Percentiles rank a stretch among this genome's conserved stretches.
phyloP scores from a whole-genome alignment of 1,140 invertebrate species.

The Anoplophora glabripennis region DNA sequence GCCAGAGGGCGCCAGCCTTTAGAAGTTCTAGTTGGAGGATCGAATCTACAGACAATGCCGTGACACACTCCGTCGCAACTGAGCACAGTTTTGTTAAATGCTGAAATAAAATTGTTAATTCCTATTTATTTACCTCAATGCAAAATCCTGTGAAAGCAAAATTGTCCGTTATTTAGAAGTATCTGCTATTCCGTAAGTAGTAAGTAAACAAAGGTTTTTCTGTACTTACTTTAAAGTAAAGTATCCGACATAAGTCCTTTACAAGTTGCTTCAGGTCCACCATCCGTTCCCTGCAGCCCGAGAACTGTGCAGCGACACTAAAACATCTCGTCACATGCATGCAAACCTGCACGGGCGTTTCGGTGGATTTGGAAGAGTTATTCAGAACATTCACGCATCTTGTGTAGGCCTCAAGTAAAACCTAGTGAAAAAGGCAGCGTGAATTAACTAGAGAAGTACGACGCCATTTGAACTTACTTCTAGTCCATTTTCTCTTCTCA shows the following conservation, averaged over 20 bases:
- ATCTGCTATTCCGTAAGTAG: background rate
- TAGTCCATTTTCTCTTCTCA: slow-evolving; percentile 89
- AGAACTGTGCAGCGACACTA: slow-evolving; percentile 91
- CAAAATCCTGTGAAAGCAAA: no score
- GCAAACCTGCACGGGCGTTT: slow-evolving; percentile 90
- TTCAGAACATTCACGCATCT: slow-evolving; percentile 88
- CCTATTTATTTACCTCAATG: background rate
- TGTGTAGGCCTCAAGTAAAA: slow-evolving; percentile 82
- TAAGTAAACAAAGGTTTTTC: background rate
- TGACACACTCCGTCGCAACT: slow-evolving; percentile 82
- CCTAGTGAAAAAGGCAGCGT: slow-evolving; percentile 49
- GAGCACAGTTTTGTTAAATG: slow-evolving; percentile 76
- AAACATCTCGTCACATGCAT: slow-evolving; percentile 89
- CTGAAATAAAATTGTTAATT: slow-evolving; percentile 49
- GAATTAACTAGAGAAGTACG: background rate
- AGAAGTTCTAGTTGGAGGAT: slow-evolving; percentile 86
- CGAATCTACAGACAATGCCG: slow-evolving; percentile 75
- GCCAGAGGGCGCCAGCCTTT: slow-evolving; percentile 91
- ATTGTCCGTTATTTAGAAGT: no score
- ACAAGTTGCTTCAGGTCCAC: slow-evolving; percentile 84
- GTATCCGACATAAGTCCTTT: slow-evolving; percentile 82
- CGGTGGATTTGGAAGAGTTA: slow-evolving; percentile 71
- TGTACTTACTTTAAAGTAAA: slow-evolving; percentile 79
- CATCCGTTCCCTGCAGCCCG: slow-evolving; percentile 82
- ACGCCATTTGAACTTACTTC: slow-evolving; percentile 57